Percentiles rank a stretch among this genome's conserved stretches.
These are phyloP conservation scores for Perognathus longimembris DNA, from an alignment of 2,113 vertebrate genomes.

Conservation along the genomic window DNA sequence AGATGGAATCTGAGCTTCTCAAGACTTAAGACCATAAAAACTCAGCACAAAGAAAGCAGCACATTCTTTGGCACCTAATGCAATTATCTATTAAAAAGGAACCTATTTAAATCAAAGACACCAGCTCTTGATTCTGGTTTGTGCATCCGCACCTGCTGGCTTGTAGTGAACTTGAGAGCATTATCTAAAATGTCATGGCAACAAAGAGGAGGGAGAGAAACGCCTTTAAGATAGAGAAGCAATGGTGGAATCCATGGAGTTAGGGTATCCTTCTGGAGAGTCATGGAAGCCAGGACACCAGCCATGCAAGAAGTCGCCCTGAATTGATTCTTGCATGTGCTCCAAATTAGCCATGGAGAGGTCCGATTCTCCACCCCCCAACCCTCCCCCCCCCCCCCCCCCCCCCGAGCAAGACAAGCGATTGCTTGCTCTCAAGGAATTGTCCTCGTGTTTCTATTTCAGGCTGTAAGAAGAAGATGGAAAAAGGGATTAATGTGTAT, in stretches of 20 bases:
- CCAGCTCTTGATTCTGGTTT: neutral
- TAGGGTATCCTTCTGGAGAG: neutral
- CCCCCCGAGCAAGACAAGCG: slow-evolving; percentile 18
- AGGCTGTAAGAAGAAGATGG: slow-evolving; percentile 62
- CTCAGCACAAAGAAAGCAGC: slow-evolving; percentile 80
- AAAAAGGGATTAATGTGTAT: slow-evolving; percentile 73
- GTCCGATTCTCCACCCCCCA: slow-evolving; percentile 5
- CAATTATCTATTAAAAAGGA: slow-evolving; percentile 75
- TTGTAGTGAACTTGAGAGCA: neutral
- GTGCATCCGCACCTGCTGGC: neutral
- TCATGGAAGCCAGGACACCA: neutral
- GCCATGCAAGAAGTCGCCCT: neutral
- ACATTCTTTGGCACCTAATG: slow-evolving; percentile 77
- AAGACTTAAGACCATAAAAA: slow-evolving; percentile 80
- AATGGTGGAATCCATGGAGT: neutral
- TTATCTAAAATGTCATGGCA: neutral
- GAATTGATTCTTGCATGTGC: neutral
- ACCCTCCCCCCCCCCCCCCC: too few species aligned
- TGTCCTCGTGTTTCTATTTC: slow-evolving; percentile 69
- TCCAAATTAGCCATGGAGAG: neutral
- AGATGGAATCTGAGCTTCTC: slow-evolving; percentile 86
- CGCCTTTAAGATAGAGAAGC: neutral
- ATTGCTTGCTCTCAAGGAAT: slow-evolving; percentile 39
- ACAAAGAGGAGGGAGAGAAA: neutral
- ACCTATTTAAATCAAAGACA: slow-evolving; percentile 17